A percentile compares a stretch with the other conserved stretches of the same genome.
phyloP scores from a whole-genome alignment of 2,888 invertebrate genomes.

The Athalia circularis region DNA sequence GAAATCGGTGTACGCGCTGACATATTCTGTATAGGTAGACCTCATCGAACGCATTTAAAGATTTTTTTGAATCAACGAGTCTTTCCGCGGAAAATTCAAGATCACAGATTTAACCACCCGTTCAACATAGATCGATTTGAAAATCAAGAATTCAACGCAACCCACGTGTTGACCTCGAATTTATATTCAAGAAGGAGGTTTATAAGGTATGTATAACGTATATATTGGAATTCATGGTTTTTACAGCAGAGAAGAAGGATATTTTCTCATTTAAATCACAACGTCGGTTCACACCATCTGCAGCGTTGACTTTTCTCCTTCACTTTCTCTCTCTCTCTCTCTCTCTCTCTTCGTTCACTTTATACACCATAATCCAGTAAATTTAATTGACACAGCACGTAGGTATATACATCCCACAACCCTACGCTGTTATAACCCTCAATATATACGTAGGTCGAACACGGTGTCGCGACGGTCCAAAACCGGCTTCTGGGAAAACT shows the following conservation, averaged over 20 bases:
- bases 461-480: neutral
- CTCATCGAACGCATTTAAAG: too few species aligned
- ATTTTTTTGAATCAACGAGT: too few species aligned
- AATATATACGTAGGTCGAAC: too few species aligned
- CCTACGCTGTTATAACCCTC: too few species aligned
- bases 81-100: too few species aligned
- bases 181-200: conserved; percentile 36
- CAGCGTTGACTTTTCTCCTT: conserved; percentile 4
- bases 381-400: conserved; percentile 31
- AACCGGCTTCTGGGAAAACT: conserved; percentile 29
- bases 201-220: too few species aligned
- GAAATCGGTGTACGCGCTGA: too few species aligned
- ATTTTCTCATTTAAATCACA: conserved; percentile 41
- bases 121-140: neutral
- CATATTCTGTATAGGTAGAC: too few species aligned
- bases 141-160: conserved; percentile 39
- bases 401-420: too few species aligned
- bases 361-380: conserved; percentile 9
- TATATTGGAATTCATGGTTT: conserved; percentile 42
- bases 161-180: conserved; percentile 28
- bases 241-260: conserved; percentile 16
- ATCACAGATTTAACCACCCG: neutral
- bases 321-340: conserved; percentile 2
- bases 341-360: too few species aligned
- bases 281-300: conserved; percentile 19